Evolutionary conservation across 2,113 vertebrate species (phyloP).

Genomic region (Chauna torquata): DNA sequence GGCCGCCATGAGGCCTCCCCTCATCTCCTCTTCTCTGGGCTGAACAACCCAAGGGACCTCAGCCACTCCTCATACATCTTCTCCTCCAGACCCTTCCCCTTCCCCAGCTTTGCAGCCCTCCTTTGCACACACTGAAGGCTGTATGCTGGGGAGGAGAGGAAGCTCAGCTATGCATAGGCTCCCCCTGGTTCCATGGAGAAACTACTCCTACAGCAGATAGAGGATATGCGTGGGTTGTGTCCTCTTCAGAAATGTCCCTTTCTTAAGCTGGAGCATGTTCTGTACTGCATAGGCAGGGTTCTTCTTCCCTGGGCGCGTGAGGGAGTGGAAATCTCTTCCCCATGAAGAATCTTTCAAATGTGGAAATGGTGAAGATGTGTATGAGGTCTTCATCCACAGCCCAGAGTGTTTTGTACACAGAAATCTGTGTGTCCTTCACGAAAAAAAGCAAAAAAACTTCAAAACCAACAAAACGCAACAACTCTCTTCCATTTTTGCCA

Average conservation of each 20-base stretch:
- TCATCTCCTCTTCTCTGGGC: too few relatives aligned
- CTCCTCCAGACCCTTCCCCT: neutral
- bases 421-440: neutral
- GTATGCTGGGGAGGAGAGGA: neutral
- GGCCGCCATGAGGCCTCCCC: too few relatives aligned
- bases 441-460: fast-evolving
- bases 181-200: neutral
- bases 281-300: fast-evolving
- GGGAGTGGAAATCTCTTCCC: neutral
- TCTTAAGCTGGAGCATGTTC: neutral
- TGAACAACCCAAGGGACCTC: neutral
- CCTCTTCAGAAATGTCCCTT: neutral
- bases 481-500: fast-evolving
- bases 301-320: fast-evolving
- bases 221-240: fast-evolving
- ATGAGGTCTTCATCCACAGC: neutral
- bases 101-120: too few relatives aligned
- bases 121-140: neutral
- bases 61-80: neutral
- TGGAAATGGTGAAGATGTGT: neutral
- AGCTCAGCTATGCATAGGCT: fast-evolving
- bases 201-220: fast-evolving
- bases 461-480: neutral
- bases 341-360: neutral
- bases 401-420: fast-evolving